Conservation (phyloP, 2,888 invertebrate species). For the Byasa hedistus region DNA sequence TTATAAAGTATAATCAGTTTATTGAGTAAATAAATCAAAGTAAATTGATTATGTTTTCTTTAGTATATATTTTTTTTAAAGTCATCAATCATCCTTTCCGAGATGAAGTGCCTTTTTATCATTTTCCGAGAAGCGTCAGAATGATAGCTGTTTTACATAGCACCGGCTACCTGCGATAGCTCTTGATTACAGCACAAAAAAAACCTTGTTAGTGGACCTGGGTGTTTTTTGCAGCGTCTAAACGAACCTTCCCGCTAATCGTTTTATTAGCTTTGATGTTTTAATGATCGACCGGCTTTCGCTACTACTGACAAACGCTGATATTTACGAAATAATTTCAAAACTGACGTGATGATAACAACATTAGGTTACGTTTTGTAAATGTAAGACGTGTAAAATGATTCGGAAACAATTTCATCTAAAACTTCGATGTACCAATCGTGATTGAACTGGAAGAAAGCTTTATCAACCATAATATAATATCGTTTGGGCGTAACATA, state of each 20-base stretch:
- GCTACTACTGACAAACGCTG: slow-evolving; percentile 40
- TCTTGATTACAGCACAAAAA: slow-evolving; percentile 63
- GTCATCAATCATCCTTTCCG: slow-evolving; percentile 33
- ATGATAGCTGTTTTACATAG: slow-evolving; percentile 35
- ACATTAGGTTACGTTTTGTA: too few relatives aligned
- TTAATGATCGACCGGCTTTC: slow-evolving; percentile 51
- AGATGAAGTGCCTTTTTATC: slow-evolving; percentile 29
- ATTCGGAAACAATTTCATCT: too few relatives aligned
- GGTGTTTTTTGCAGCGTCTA: slow-evolving; percentile 53
- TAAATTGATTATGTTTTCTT: slow-evolving; percentile 26
- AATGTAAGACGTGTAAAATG: too few relatives aligned
- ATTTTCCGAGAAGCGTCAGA: slow-evolving; percentile 42
- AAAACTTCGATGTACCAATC: too few relatives aligned
- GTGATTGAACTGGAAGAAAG: too few relatives aligned
- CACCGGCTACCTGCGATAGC: slow-evolving; percentile 45
- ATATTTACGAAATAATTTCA: slow-evolving; percentile 30
- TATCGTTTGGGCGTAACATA: too few relatives aligned
- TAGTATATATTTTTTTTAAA: background rate
- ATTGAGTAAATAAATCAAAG: slow-evolving; percentile 30
- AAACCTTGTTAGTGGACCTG: slow-evolving; percentile 62
- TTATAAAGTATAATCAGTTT: slow-evolving; percentile 24
- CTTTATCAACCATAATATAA: too few relatives aligned
- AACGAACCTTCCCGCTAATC: slow-evolving; percentile 59
- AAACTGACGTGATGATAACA: background rate
- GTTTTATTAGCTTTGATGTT: slow-evolving; percentile 70